Evolutionary conservation across 2,113 vertebrate genomes (phyloP).

Genomic region (Natator depressus): DNA sequence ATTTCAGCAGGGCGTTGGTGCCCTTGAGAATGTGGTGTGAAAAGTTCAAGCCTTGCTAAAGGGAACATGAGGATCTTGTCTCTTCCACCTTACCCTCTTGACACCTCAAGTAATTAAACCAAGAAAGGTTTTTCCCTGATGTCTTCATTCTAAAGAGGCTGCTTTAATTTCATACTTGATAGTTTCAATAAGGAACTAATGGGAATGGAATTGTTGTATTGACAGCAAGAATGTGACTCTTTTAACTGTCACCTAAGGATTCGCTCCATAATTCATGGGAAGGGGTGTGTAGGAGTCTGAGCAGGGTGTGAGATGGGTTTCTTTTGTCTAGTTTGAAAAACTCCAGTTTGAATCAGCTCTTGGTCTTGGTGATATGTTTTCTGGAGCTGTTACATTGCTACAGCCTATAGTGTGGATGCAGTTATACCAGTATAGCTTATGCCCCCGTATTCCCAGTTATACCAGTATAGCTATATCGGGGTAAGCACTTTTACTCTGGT

Average conservation of each 20-base stretch:
- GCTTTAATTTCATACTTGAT: constrained; percentile 60
- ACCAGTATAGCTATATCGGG: neutral
- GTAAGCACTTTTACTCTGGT: neutral
- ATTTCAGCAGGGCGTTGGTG: neutral
- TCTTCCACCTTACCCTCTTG: neutral
- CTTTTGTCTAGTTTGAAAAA: too few relatives aligned
- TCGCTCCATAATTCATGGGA: constrained; percentile 61
- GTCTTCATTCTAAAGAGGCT: constrained; percentile 52
- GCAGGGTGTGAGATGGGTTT: neutral
- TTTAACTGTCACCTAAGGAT: constrained; percentile 42
- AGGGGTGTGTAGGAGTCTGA: constrained; percentile 38
- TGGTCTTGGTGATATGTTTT: neutral
- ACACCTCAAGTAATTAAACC: constrained; percentile 32
- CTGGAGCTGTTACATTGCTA: neutral
- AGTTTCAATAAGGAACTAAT: constrained; percentile 42
- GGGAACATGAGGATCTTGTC: neutral
- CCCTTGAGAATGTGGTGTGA: neutral
- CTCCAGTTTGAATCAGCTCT: neutral
- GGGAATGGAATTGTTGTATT: constrained; percentile 25
- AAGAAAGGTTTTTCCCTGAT: constrained; percentile 49
- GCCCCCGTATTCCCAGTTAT: neutral
- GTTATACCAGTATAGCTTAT: neutral
- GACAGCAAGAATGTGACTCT: constrained; percentile 38
- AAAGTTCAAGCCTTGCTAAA: neutral
- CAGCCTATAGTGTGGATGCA: neutral